Percentiles rank a stretch among this genome's conserved stretches.
phyloP scores from a whole-genome alignment of 2,888 invertebrate genomes.

The Tenthredo livida region DNA sequence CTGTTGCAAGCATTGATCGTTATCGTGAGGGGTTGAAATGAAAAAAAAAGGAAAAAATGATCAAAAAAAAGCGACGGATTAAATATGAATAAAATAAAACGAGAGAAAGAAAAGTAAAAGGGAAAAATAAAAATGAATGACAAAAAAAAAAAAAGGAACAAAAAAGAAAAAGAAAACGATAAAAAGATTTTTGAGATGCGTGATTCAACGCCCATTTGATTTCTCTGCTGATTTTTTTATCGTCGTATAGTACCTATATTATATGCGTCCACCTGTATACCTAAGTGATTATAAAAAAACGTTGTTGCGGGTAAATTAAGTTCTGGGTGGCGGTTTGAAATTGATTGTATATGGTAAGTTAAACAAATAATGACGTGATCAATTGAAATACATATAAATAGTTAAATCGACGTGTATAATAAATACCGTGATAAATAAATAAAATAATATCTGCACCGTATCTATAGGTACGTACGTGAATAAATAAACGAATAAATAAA shows the following conservation, averaged over 20 bases:
- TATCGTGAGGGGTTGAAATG: background rate
- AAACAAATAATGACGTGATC: background rate
- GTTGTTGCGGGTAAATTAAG: background rate
- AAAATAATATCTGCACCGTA: background rate
- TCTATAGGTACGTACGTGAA: background rate
- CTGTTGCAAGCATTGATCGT: background rate
- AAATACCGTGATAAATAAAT: background rate
- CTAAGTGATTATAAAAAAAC: background rate
- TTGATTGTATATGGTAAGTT: background rate
- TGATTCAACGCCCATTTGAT: background rate
- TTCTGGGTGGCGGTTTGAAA: background rate
- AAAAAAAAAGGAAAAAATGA: background rate
- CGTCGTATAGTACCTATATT: background rate
- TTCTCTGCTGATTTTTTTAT: background rate
- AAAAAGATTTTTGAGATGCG: background rate
- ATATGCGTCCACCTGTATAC: background rate
- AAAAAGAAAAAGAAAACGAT: background rate
- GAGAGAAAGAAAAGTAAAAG: background rate
- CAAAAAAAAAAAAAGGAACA: background rate
- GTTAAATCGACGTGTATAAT: background rate
- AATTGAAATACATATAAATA: constrained; percentile 2
- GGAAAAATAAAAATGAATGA: background rate
- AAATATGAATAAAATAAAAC: background rate
- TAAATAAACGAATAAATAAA: background rate
- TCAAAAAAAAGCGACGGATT: too few species aligned